These are phyloP conservation scores for Pristionchus exspectatus DNA, from an alignment of 2,888 invertebrate species.

Conservation along the genomic window DNA sequence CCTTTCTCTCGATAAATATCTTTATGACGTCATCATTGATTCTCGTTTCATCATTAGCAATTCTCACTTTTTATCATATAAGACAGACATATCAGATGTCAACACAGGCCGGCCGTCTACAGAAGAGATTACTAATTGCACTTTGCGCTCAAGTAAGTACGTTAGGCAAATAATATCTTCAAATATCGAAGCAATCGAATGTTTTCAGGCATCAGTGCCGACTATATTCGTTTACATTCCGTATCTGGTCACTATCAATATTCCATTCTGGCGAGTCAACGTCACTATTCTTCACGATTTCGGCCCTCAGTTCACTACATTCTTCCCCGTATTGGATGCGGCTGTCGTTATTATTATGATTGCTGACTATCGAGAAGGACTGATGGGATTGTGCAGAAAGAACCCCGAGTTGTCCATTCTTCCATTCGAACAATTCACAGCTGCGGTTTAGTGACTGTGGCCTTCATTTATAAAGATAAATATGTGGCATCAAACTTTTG, in stretches of 20 bases:
- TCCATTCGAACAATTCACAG: not conserved
- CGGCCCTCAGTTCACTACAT: constrained; percentile 8
- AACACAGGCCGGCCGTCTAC: not conserved
- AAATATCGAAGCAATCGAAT: not conserved
- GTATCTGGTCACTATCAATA: not conserved
- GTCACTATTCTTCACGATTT: not conserved
- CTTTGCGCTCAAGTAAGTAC: not conserved
- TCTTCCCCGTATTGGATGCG: not conserved
- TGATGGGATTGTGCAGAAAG: not conserved
- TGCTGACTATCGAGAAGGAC: not conserved
- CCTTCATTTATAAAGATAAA: too few species aligned
- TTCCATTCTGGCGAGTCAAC: not conserved
- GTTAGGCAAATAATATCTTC: not conserved
- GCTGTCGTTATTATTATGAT: not conserved
- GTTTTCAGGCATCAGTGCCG: not conserved
- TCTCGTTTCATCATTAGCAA: not conserved
- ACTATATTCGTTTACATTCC: not conserved
- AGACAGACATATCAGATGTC: not conserved
- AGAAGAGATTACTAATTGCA: not conserved
- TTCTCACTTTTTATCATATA: not conserved
- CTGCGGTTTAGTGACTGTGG: not conserved
- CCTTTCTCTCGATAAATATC: not conserved
- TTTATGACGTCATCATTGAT: not conserved
- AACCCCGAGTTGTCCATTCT: not conserved
- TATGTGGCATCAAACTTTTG: too few species aligned